Evolutionary conservation across 2,888 invertebrate species (phyloP), one percentile per base, ranked within the genome.

Genomic region (Eupithecia pulchellata): DNA sequence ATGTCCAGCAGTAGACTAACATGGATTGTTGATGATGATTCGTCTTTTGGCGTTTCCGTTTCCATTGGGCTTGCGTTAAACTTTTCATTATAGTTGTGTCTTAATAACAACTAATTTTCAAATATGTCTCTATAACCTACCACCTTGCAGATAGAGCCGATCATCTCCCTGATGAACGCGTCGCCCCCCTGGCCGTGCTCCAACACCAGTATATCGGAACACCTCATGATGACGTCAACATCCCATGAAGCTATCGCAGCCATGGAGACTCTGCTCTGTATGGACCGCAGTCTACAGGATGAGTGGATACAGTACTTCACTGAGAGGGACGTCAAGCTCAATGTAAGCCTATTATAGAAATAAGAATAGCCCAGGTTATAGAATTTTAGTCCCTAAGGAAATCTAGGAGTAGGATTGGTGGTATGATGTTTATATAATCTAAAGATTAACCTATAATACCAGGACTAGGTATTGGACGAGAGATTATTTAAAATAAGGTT

Each of bases 131-230:
- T n/a, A 60, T 61, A 13, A 6, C 20, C 13, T 25, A 14, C 13
- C 20, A 4, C 34, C 20, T 82, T 81, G 1, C 82, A 94, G 94
- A 75, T 94, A 74, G 85, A 86, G 11, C 83, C 89, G 73, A 85
- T 95, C 75, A 89, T 93, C 60, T 79, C 89, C 0, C 79, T 95
- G 27, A 79, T 93, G 75, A 91, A 92, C 75, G 82, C 86, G 0
- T 87, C 90, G 0, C 83, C 87, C 0, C 79, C 89, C 0, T 95
- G 95, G 95, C 95, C 95, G 0, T 95, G 95, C 73, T 85, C 92
- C 9, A 77, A 79, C 2, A 81, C 83, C 47, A 92, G 95, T 67
- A 64, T 94, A 13, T 86, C 92, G 0, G 81, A 83, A 0, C 76
- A 90, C 11, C 76, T 95, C 29, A 79, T 86, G 14, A 79, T 91